Evolutionary conservation across 1,140 invertebrate species (phyloP), one percentile per base, ranked within the genome.

Genomic region (Hetaerina americana): DNA sequence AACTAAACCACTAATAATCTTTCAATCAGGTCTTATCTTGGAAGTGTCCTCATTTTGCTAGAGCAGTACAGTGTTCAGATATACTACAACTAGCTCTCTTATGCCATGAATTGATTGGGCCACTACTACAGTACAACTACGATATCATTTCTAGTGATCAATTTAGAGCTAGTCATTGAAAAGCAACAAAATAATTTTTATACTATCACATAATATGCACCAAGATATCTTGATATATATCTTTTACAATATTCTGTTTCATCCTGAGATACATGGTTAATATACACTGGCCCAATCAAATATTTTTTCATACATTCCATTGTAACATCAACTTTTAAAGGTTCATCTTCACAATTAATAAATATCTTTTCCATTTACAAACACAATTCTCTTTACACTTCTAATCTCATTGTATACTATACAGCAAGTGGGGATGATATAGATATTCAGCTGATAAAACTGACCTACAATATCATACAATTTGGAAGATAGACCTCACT

Each of bases 161-260:
- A 57, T 57, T 57, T 57, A 57, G 40, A n/a, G 40, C 40, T 57
- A 57, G 22, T 57, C 40, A 5, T 57, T 57, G 2, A 57, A n/a
- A 57, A 57, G 40, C 40, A 57, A 57, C 40, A 57, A 57, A 57
- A 57, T 57, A 57, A 18, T 57, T 57, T 57, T 57, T 10, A 57
- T 57, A 57, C 40, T 57, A 57, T 57, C 40, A 57, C 40, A 57
- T 57, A 57, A 57, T 57, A 57, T 57, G 40, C 40, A 57, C 40
- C 40, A 57, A 57, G 40, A 57, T 57, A 57, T 57, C 40, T 57
- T 57, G 40, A 57, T 57, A 57, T 57, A 57, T 57, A 57, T 57
- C 40, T 57, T 57, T 57, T 57, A 57, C 40, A 57, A 57, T 57
- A 57, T 57, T 57, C 40, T 57, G 40, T 57, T 57, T 57, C 22